Evolutionary conservation across 2,888 invertebrate species (phyloP).

Genomic region (Desoria tigrina): DNA sequence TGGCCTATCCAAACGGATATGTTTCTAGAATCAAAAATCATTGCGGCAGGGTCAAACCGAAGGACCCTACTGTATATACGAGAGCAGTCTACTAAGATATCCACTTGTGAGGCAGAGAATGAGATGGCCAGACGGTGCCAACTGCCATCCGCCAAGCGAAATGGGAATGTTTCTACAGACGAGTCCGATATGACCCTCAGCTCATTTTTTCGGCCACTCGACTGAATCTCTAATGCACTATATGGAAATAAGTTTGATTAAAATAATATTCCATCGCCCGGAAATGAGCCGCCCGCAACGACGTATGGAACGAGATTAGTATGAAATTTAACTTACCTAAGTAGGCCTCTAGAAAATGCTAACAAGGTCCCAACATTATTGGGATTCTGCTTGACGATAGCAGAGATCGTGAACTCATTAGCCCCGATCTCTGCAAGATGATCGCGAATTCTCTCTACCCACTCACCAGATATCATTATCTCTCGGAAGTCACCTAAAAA

Average conservation of each 20-base stretch:
- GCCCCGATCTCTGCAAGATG: constrained; percentile 49
- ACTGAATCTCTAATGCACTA: constrained; percentile 88
- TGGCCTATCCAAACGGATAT: constrained; percentile 81
- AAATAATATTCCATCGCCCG: constrained; percentile 16
- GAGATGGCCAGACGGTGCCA: constrained; percentile 85
- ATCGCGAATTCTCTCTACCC: constrained; percentile 53
- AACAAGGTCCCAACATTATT: constrained; percentile 80
- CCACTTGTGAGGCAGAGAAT: constrained; percentile 75
- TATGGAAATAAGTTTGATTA: no score
- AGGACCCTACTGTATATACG: constrained; percentile 66
- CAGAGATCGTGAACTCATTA: constrained; percentile 68
- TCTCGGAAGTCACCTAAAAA: constrained; percentile 53
- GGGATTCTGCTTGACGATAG: constrained; percentile 74
- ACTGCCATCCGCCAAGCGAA: constrained; percentile 79
- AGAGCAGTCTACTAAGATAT: constrained; percentile 83
- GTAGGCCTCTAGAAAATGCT: constrained; percentile 77
- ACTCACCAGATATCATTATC: constrained; percentile 53
- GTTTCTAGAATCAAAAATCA: constrained; percentile 53
- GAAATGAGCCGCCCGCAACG: background rate
- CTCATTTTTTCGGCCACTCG: constrained; percentile 83
- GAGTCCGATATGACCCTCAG: constrained; percentile 80
- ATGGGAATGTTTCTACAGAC: constrained; percentile 79
- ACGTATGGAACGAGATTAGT: no score
- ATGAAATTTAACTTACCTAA: constrained; percentile 68
- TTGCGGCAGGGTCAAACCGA: constrained; percentile 52